Percentiles rank a stretch among this genome's conserved stretches.
Evolutionary conservation across 2,797 vertebrate genomes (phyloP).

Genomic region (Chiloscyllium punctatum): DNA sequence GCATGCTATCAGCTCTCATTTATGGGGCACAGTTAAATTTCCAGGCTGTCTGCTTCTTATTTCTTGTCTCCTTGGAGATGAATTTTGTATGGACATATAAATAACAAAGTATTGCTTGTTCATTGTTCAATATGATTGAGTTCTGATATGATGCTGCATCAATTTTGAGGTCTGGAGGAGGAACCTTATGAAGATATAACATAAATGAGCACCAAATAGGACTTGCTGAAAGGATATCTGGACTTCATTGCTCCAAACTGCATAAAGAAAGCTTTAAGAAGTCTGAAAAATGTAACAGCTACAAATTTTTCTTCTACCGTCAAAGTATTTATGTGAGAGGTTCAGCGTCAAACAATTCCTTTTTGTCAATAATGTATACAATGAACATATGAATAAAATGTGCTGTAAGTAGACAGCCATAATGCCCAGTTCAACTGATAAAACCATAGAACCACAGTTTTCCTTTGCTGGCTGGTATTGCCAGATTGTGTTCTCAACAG

Average conservation of each 20-base stretch:
- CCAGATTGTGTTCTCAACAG: slow-evolving; percentile 36
- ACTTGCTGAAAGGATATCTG: no score
- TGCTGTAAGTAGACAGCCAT: background rate
- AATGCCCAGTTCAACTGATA: background rate
- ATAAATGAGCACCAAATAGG: no score
- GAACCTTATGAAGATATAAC: no score
- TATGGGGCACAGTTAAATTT: no score
- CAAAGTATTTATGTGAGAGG: background rate
- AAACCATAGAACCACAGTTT: background rate
- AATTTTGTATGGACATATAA: no score
- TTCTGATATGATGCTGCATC: no score
- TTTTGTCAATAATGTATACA: background rate
- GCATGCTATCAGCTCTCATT: no score
- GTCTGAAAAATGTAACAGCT: background rate
- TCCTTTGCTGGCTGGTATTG: background rate
- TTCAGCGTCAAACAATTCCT: background rate
- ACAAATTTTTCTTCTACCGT: background rate
- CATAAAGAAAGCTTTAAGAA: background rate
- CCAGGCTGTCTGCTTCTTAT: no score
- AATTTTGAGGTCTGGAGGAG: no score
- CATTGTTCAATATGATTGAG: no score
- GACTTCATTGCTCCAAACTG: background rate
- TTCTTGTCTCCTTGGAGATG: no score
- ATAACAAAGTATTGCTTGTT: no score
- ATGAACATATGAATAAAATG: background rate